A percentile compares a stretch with the other conserved stretches of the same genome.
These are phyloP conservation scores for Colletes collaris DNA, from an alignment of 2,888 invertebrate species.

Conservation along the genomic window DNA sequence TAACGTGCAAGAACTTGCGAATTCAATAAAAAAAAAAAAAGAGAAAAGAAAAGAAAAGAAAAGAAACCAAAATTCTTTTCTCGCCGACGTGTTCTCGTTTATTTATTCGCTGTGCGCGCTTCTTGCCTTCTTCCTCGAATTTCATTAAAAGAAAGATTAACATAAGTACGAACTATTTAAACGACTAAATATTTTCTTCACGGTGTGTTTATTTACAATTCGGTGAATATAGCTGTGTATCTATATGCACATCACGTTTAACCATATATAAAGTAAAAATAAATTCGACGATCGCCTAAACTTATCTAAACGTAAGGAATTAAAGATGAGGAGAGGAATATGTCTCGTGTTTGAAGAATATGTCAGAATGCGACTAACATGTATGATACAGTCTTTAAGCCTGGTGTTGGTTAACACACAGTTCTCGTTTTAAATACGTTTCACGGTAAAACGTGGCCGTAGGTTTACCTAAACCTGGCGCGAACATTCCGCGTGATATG, in stretches of 20 bases:
- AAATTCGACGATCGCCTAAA: slow-evolving; percentile 38
- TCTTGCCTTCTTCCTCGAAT: slow-evolving; percentile 28
- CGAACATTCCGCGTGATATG: neutral
- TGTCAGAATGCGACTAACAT: slow-evolving; percentile 18
- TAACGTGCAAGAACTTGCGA: neutral
- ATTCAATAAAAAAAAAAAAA: neutral
- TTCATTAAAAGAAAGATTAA: slow-evolving; percentile 35
- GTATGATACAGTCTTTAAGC: slow-evolving; percentile 54
- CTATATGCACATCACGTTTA: slow-evolving; percentile 41
- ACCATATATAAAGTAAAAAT: slow-evolving; percentile 63
- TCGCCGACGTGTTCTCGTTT: neutral
- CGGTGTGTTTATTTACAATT: slow-evolving; percentile 63
- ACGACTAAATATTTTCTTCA: slow-evolving; percentile 33
- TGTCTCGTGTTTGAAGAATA: slow-evolving; percentile 26
- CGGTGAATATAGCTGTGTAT: slow-evolving; percentile 20
- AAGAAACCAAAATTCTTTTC: neutral
- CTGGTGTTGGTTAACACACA: slow-evolving; percentile 43
- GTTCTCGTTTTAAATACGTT: slow-evolving; percentile 45
- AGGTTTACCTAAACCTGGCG: neutral
- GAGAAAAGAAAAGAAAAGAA: too few relatives aligned
- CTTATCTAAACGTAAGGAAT: slow-evolving; percentile 43
- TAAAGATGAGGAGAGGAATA: slow-evolving; percentile 27
- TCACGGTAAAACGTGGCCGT: slow-evolving; percentile 17
- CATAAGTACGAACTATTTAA: slow-evolving; percentile 56
- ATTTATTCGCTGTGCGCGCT: neutral